Conservation (phyloP, 2,797 vertebrate species). For the Alosa sapidissima region DNA sequence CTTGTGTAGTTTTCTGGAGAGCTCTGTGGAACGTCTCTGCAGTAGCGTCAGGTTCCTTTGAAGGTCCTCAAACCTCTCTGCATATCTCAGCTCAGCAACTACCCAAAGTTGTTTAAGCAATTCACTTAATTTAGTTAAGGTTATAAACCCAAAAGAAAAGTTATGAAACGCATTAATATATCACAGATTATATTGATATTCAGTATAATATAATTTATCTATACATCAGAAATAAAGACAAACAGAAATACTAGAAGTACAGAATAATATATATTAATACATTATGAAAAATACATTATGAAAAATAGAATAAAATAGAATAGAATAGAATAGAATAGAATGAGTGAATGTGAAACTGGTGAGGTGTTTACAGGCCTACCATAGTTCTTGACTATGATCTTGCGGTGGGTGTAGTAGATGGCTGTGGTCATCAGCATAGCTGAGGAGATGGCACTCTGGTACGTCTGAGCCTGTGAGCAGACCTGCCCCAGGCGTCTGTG, state of each 20-base stretch:
- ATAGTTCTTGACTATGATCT: slow-evolving; percentile 51
- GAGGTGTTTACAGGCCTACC: slow-evolving; percentile 51
- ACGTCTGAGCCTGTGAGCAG: slow-evolving; percentile 48
- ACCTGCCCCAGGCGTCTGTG: slow-evolving; percentile 48
- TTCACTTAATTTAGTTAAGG: background rate
- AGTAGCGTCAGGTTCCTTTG: slow-evolving; percentile 57
- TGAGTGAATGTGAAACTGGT: background rate
- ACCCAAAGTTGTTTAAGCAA: slow-evolving; percentile 19
- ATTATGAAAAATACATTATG: background rate
- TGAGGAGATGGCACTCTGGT: slow-evolving; percentile 30
- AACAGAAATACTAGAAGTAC: too few relatives aligned
- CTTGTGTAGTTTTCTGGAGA: slow-evolving; percentile 51
- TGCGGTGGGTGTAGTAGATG: slow-evolving; percentile 58
- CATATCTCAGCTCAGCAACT: slow-evolving; percentile 65
- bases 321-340: too few relatives aligned
- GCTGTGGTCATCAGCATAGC: slow-evolving; percentile 46
- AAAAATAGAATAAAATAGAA: background rate
- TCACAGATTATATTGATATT: background rate
- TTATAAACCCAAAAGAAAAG: background rate
- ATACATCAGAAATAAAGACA: background rate
- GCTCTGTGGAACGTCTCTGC: slow-evolving; percentile 41
- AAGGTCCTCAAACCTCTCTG: slow-evolving; percentile 48
- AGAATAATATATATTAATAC: too few relatives aligned
- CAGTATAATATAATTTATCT: background rate
- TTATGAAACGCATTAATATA: background rate